Evolutionary conservation across 2,888 invertebrate genomes (phyloP).

Genomic region (Scaptomyza parva): DNA sequence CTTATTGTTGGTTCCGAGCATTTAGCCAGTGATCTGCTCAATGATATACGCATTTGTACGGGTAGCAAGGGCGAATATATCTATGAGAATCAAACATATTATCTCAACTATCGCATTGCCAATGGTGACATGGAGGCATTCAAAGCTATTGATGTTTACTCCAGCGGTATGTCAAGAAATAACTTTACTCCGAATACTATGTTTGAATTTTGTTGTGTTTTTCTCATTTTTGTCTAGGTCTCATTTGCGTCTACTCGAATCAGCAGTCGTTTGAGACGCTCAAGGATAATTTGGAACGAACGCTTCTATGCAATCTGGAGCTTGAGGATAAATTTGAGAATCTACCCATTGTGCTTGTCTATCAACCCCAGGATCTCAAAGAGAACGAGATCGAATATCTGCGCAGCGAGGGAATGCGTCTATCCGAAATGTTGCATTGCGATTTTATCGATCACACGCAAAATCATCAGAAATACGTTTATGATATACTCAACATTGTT

Average conservation of each 20-base stretch:
- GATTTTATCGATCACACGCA: conserved; percentile 85
- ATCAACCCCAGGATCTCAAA: conserved; percentile 92
- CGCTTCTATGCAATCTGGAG: conserved; percentile 94
- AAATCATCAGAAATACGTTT: conserved; percentile 85
- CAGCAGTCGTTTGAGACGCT: conserved; percentile 96
- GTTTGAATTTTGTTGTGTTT: neutral
- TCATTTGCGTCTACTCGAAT: conserved; percentile 95
- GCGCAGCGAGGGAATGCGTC: conserved; percentile 94
- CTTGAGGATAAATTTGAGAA: conserved; percentile 96
- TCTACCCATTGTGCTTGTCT: conserved; percentile 95
- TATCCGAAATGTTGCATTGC: conserved; percentile 91
- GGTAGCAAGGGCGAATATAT: conserved; percentile 93
- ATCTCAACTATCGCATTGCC: conserved; percentile 93
- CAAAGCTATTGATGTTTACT: conserved; percentile 93
- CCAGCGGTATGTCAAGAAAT: conserved; percentile 89
- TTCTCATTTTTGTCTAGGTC: conserved; percentile 85
- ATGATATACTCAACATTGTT: conserved; percentile 85
- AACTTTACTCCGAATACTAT: neutral
- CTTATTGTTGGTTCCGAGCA: conserved; percentile 95
- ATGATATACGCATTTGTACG: conserved; percentile 93
- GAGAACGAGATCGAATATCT: conserved; percentile 94
- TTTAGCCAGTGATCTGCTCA: conserved; percentile 93
- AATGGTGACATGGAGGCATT: conserved; percentile 95
- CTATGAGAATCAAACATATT: conserved; percentile 92
- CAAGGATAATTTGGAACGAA: conserved; percentile 95